Conservation (phyloP, 2,888 invertebrate species). For the Parnassius smintheus region DNA sequence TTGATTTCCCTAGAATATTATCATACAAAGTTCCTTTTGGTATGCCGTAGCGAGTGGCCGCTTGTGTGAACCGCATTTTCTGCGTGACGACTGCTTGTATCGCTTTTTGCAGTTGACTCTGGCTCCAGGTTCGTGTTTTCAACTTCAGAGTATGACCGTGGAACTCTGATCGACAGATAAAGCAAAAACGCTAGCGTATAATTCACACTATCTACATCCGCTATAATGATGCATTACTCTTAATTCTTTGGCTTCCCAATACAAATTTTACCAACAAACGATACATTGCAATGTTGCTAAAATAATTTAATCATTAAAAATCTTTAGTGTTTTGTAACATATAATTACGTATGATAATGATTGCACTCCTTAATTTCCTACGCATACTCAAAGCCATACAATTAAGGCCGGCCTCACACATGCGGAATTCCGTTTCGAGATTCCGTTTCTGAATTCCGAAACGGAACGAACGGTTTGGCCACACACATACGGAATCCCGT, state of each 20-base stretch:
- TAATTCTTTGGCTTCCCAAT: neutral
- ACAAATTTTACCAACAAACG: neutral
- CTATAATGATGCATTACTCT: conserved; percentile 37
- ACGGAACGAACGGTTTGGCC: too few species aligned
- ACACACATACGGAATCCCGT: too few species aligned
- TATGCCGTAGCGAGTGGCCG: conserved; percentile 85
- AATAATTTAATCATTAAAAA: neutral
- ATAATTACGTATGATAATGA: neutral
- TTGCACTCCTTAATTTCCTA: neutral
- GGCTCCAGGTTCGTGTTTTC: conserved; percentile 89
- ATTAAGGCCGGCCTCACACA: neutral
- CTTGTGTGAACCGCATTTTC: conserved; percentile 89
- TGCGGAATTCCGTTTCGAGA: too few species aligned
- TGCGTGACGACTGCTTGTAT: conserved; percentile 88
- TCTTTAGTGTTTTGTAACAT: neutral
- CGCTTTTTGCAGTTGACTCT: conserved; percentile 87
- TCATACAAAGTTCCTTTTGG: conserved; percentile 90
- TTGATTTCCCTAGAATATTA: conserved; percentile 88
- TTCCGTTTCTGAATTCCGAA: too few species aligned
- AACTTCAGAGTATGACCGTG: conserved; percentile 85
- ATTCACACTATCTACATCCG: conserved; percentile 30
- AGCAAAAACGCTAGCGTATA: conserved; percentile 44
- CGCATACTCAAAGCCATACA: neutral
- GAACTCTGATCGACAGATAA: conserved; percentile 63
- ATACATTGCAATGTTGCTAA: neutral